These are phyloP conservation scores for Paedocypris micromegethes DNA, from an alignment of 2,797 vertebrate genomes.

Conservation along the genomic window DNA sequence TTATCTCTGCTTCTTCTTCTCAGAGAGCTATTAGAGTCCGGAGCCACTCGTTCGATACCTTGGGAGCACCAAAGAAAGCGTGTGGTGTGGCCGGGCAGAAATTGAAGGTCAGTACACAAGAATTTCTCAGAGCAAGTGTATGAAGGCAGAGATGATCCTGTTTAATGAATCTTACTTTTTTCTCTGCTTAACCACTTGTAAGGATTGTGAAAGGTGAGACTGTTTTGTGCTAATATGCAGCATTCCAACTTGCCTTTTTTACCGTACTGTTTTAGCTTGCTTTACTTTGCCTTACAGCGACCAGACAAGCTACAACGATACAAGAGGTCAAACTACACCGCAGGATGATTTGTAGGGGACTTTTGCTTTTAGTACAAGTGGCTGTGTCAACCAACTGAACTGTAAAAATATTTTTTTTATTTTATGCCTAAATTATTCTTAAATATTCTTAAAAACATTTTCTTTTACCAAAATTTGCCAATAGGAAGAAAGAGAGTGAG, in stretches of 20 bases:
- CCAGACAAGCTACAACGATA: constrained; percentile 49
- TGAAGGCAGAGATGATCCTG: too few relatives aligned
- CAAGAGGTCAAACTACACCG: constrained; percentile 61
- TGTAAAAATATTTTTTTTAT: too few relatives aligned
- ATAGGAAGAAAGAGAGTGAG: too few relatives aligned
- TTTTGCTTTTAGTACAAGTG: too few relatives aligned
- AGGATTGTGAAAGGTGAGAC: constrained; percentile 39
- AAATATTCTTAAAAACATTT: too few relatives aligned
- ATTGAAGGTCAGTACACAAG: constrained; percentile 54
- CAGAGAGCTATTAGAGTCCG: constrained; percentile 85
- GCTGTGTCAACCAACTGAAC: too few relatives aligned
- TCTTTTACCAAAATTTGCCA: too few relatives aligned
- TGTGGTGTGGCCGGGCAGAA: constrained; percentile 55
- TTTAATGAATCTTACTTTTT: too few relatives aligned
- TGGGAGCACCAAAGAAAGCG: constrained; percentile 69
- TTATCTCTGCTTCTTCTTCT: constrained; percentile 19
- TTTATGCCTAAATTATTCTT: too few relatives aligned
- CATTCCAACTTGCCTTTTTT: too few relatives aligned
- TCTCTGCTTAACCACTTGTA: constrained; percentile 12
- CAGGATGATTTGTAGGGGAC: constrained; percentile 63
- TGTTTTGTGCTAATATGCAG: not conserved
- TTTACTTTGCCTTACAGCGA: constrained; percentile 53
- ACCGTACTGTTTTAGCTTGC: constrained; percentile 28
- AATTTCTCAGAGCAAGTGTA: too few relatives aligned
- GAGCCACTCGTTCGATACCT: constrained; percentile 84